Percentiles rank a stretch among this genome's conserved stretches.
phyloP scores from a whole-genome alignment of 2,113 vertebrate species.

The Silurus asotus region DNA sequence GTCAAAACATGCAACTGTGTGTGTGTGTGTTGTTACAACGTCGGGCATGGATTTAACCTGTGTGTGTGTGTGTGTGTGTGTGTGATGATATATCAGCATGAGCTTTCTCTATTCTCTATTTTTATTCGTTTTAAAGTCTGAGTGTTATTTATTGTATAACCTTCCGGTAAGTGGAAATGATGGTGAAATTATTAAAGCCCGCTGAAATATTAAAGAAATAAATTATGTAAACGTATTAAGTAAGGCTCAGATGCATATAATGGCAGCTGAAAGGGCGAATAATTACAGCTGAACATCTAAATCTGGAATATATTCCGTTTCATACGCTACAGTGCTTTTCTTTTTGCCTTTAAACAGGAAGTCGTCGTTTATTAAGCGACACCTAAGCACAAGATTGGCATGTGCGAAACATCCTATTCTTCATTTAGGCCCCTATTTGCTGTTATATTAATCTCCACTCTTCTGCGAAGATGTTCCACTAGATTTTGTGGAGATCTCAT shows the following conservation, averaged over 20 bases:
- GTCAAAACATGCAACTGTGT: slow-evolving; percentile 32
- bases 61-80: no score
- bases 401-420: no score
- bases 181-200: neutral
- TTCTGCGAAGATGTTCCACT: no score
- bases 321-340: neutral
- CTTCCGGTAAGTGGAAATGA: neutral
- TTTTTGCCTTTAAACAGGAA: neutral
- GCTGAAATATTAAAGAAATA: neutral
- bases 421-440: no score
- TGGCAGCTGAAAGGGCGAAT: neutral
- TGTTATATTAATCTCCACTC: no score
- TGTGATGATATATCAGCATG: neutral
- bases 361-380: no score
- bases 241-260: neutral
- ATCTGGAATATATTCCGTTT: neutral
- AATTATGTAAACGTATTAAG: neutral
- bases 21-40: slow-evolving; percentile 42
- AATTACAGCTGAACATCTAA: neutral
- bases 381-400: no score
- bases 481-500: no score
- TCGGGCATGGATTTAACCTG: neutral
- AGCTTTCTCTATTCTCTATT: neutral
- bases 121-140: neutral
- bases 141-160: no score